phyloP scores from a whole-genome alignment of 2,888 invertebrate species.

The Drosophila histrio region DNA sequence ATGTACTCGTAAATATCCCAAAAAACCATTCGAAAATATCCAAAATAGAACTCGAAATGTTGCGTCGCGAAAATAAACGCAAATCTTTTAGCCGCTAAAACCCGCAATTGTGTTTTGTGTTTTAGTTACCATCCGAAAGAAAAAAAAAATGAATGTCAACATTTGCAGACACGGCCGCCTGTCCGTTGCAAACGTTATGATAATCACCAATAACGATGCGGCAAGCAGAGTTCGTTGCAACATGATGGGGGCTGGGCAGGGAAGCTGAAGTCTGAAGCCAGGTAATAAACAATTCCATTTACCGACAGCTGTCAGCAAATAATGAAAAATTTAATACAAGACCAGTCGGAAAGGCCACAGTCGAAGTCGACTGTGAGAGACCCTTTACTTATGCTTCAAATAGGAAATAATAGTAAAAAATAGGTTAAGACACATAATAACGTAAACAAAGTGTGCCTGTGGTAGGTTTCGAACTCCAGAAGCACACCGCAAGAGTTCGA shows the following conservation, averaged over 20 bases:
- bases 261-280: constrained; percentile 42
- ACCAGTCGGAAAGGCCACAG: too few relatives aligned
- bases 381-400: too few relatives aligned
- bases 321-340: constrained; percentile 80
- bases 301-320: constrained; percentile 81
- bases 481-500: too few relatives aligned
- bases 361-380: too few relatives aligned
- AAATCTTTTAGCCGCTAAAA: constrained; percentile 22
- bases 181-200: constrained; percentile 63
- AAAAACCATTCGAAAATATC: not conserved
- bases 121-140: constrained; percentile 11
- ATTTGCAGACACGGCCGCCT: constrained; percentile 42
- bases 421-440: too few relatives aligned
- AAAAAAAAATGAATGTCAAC: constrained; percentile 71
- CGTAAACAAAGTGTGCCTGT: too few relatives aligned
- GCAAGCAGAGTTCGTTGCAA: not conserved
- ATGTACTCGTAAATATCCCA: constrained; percentile 23
- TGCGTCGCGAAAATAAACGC: constrained; percentile 4
- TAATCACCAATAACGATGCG: constrained; percentile 67
- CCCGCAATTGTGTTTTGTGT: constrained; percentile 64
- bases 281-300: constrained; percentile 80
- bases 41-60: not conserved
- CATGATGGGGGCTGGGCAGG: not conserved
- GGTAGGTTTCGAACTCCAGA: too few relatives aligned
- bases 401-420: too few relatives aligned